Conservation (phyloP, 2,797 vertebrate genomes). For the Hipposideros larvatus region DNA sequence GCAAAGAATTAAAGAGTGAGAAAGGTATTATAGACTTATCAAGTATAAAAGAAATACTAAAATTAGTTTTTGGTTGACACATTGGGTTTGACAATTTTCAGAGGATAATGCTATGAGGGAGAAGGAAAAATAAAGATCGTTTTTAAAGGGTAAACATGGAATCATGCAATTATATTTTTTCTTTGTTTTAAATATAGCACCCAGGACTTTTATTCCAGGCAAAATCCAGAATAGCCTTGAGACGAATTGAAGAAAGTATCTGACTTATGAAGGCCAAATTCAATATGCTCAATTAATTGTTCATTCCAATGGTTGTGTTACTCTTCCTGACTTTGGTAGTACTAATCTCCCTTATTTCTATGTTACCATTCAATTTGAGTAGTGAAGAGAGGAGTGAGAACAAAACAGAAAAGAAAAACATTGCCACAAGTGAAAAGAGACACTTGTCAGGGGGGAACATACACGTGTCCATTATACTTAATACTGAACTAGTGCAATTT, state of each 20-base stretch:
- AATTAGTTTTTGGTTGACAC: slow-evolving; percentile 5
- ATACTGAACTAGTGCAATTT: not conserved
- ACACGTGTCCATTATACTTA: not conserved
- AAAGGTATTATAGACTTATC: not conserved
- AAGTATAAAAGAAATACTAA: slow-evolving; percentile 32
- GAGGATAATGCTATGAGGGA: not conserved
- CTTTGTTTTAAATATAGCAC: not conserved
- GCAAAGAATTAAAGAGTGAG: not conserved
- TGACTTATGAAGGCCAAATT: not conserved
- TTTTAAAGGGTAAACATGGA: not conserved
- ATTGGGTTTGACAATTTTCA: not conserved
- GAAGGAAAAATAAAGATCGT: not conserved
- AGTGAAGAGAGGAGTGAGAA: not conserved
- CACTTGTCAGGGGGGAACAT: not conserved
- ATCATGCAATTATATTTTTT: not conserved
- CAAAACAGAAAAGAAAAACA: not conserved
- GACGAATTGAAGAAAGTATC: not conserved
- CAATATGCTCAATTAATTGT: not conserved
- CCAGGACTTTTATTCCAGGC: not conserved
- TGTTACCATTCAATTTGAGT: not conserved
- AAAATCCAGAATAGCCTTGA: not conserved
- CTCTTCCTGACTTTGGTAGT: not conserved
- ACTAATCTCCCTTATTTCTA: not conserved
- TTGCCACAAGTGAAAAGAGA: not conserved
- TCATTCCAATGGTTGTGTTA: not conserved